A percentile compares a stretch with the other conserved stretches of the same genome.
phyloP scores from a whole-genome alignment of 1,140 invertebrate genomes.

The Apis dorsata region DNA sequence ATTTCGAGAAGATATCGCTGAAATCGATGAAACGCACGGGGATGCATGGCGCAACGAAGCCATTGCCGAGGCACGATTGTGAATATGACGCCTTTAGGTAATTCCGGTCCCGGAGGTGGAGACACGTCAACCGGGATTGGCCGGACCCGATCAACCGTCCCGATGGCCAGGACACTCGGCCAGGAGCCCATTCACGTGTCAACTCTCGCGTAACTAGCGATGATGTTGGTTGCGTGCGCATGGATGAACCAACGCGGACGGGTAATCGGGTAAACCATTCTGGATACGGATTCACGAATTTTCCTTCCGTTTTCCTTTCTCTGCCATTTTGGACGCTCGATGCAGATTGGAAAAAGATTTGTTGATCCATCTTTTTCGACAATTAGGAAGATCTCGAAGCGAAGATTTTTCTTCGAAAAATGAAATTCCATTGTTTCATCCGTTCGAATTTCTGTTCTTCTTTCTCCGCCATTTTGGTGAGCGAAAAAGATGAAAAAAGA shows the following conservation, averaged over 20 bases:
- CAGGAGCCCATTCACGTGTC: slow-evolving; percentile 53
- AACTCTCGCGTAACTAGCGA: slow-evolving; percentile 55
- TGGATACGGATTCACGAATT: slow-evolving; percentile 55
- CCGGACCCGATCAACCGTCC: slow-evolving; percentile 35
- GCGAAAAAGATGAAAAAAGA: no score
- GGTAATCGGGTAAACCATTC: slow-evolving; percentile 47
- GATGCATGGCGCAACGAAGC: slow-evolving; percentile 29
- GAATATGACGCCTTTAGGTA: slow-evolving; percentile 44
- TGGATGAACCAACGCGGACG: slow-evolving; percentile 56
- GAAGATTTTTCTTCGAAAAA: no score
- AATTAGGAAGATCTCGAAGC: no score
- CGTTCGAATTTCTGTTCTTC: not conserved
- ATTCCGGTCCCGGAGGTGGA: slow-evolving; percentile 30
- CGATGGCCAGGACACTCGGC: slow-evolving; percentile 37
- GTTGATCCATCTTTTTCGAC: no score
- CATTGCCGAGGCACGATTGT: slow-evolving; percentile 46
- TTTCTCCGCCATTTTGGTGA: not conserved
- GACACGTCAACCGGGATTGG: slow-evolving; percentile 37
- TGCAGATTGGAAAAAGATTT: not conserved
- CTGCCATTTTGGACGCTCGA: not conserved
- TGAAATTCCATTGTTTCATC: no score
- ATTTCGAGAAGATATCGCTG: not conserved
- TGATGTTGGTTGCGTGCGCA: slow-evolving; percentile 56
- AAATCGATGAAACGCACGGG: slow-evolving; percentile 28
- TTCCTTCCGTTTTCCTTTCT: slow-evolving; percentile 2